A percentile compares a stretch with the other conserved stretches of the same genome.
Evolutionary conservation across 2,797 vertebrate species (phyloP).

Genomic region (Neomorphus geoffroyi): DNA sequence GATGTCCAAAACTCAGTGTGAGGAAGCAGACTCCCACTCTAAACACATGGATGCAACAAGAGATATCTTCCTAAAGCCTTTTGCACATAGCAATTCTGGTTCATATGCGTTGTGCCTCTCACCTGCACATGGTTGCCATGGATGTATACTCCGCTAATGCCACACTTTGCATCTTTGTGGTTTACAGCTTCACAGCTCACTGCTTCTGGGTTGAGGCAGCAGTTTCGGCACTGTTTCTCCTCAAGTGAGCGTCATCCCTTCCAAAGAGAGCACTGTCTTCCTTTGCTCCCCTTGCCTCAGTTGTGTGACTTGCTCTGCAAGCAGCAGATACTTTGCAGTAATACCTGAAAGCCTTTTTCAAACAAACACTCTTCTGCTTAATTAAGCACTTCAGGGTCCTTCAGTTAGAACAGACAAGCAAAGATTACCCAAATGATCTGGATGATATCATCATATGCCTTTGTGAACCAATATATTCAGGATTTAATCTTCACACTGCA

Average conservation of each 20-base stretch:
- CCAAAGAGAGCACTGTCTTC: not conserved
- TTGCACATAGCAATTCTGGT: accelerated
- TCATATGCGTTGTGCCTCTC: not conserved
- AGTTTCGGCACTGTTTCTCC: not conserved
- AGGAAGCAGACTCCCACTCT: not conserved
- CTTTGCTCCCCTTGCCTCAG: not conserved
- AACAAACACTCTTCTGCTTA: not conserved
- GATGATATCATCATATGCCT: not conserved
- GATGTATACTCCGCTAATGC: no score
- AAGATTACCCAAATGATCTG: not conserved
- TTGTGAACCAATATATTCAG: not conserved
- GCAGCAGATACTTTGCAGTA: not conserved
- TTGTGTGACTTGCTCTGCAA: not conserved
- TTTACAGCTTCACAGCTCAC: not conserved
- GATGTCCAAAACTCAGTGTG: accelerated
- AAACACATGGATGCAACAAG: not conserved
- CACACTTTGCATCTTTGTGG: not conserved
- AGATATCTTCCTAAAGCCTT: not conserved
- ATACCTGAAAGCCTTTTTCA: not conserved
- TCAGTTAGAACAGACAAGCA: not conserved
- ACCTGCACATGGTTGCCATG: accelerated
- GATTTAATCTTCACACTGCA: not conserved
- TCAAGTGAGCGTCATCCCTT: not conserved
- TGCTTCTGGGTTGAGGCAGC: not conserved
- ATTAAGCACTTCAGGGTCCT: not conserved